These are phyloP conservation scores for Sebastes reedi DNA, from an alignment of 2,797 vertebrate genomes.

Conservation along the genomic window DNA sequence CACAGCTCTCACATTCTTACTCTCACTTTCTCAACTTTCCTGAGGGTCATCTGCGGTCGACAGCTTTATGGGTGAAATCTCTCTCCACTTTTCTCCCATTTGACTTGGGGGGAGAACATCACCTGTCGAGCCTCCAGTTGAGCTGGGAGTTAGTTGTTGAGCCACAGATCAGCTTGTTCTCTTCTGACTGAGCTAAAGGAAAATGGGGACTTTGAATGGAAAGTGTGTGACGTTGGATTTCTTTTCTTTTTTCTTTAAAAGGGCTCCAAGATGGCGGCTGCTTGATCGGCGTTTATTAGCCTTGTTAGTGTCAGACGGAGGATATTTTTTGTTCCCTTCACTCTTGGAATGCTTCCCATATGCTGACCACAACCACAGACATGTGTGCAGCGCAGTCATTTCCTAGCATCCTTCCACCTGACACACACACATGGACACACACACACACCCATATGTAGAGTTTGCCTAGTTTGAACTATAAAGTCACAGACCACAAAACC, in stretches of 20 bases:
- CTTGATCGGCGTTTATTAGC: slow-evolving; percentile 55
- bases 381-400: slow-evolving; percentile 40
- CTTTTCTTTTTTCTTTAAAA: slow-evolving; percentile 18
- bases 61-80: slow-evolving; percentile 47
- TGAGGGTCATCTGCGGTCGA: slow-evolving; percentile 19
- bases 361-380: slow-evolving; percentile 67
- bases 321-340: slow-evolving; percentile 56
- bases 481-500: slow-evolving; percentile 46
- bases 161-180: slow-evolving; percentile 17
- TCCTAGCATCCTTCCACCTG: slow-evolving; percentile 59
- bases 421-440: slow-evolving; percentile 11
- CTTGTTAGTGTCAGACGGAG: slow-evolving; percentile 61
- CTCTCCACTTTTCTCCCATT: slow-evolving; percentile 23
- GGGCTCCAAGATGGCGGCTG: slow-evolving; percentile 28
- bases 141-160: slow-evolving; percentile 5
- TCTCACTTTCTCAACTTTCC: slow-evolving; percentile 31
- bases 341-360: slow-evolving; percentile 57
- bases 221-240: slow-evolving; percentile 28
- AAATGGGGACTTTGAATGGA: slow-evolving; percentile 29
- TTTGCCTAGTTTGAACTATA: slow-evolving; percentile 9
- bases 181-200: slow-evolving; percentile 7
- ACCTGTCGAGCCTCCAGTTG: slow-evolving; percentile 39
- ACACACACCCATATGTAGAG: background rate
- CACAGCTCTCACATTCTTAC: slow-evolving; percentile 10
- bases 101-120: slow-evolving; percentile 43